A percentile compares a stretch with the other conserved stretches of the same genome.
Conservation (phyloP, 2,797 vertebrate species). For the Fistularia tabacaria region DNA sequence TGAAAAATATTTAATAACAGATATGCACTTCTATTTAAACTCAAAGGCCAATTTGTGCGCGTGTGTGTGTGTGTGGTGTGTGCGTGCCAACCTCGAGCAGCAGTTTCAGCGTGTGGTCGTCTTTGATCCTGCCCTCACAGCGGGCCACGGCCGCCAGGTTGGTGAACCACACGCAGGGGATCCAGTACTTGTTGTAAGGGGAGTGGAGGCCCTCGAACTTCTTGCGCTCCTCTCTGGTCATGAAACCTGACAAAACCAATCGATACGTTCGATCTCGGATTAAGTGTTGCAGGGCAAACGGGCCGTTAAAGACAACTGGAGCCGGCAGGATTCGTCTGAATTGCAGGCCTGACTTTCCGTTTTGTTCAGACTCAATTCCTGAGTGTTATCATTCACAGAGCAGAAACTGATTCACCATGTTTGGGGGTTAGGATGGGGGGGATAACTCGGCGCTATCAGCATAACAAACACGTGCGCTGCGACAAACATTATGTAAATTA, state of each 20-base stretch:
- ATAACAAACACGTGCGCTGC: not conserved
- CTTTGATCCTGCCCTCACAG: constrained; percentile 84
- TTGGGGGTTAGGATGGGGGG: not conserved
- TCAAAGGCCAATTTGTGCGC: not conserved
- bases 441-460: not conserved
- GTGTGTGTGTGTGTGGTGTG: constrained; percentile 11
- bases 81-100: constrained; percentile 81
- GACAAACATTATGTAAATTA: not conserved
- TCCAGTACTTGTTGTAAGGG: constrained; percentile 93
- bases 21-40: too few relatives aligned
- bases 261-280: too few relatives aligned
- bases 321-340: too few relatives aligned
- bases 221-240: constrained; percentile 89
- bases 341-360: not conserved
- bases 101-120: constrained; percentile 86
- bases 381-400: too few relatives aligned
- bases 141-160: constrained; percentile 85
- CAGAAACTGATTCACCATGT: too few relatives aligned
- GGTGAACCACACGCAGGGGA: constrained; percentile 91
- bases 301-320: too few relatives aligned
- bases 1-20: too few relatives aligned
- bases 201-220: constrained; percentile 87
- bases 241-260: constrained; percentile 78
- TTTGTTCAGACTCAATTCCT: not conserved
- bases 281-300: too few relatives aligned